Conservation (phyloP, 2,797 vertebrate genomes). For the Poecilia velifera region DNA sequence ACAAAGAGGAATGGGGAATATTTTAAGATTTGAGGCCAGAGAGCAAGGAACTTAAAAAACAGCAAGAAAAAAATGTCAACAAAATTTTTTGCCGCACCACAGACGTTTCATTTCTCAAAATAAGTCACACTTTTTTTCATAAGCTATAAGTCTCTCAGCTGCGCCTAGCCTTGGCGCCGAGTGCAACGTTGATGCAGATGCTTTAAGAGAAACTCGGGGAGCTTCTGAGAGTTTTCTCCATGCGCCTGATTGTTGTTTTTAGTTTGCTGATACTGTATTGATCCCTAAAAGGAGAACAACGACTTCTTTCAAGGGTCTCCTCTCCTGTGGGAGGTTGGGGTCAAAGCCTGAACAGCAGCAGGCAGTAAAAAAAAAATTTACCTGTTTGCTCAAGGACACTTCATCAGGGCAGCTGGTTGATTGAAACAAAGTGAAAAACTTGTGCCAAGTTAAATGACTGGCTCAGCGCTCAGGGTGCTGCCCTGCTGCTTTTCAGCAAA, state of each 20-base stretch:
- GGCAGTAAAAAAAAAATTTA: slow-evolving; percentile 40
- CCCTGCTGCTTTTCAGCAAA: slow-evolving; percentile 22
- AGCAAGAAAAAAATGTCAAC: slow-evolving; percentile 11
- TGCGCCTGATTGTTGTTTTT: slow-evolving; percentile 43
- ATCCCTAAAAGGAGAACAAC: slow-evolving; percentile 53
- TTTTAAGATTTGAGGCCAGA: slow-evolving; percentile 23
- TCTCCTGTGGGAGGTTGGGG: slow-evolving; percentile 38
- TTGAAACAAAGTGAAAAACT: slow-evolving; percentile 19
- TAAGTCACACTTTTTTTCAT: slow-evolving; percentile 8
- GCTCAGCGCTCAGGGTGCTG: slow-evolving; percentile 8
- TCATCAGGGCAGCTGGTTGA: slow-evolving; percentile 23
- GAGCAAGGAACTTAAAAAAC: slow-evolving; percentile 6
- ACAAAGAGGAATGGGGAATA: slow-evolving; percentile 33
- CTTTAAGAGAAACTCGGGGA: slow-evolving; percentile 19
- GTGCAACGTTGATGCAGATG: slow-evolving; percentile 16
- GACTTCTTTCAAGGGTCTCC: slow-evolving; percentile 27
- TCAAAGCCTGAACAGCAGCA: slow-evolving; percentile 37
- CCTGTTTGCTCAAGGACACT: slow-evolving; percentile 65
- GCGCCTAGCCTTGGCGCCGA: slow-evolving; percentile 9
- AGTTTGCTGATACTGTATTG: slow-evolving; percentile 54
- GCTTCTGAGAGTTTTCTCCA: slow-evolving; percentile 27
- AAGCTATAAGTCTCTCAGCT: background rate
- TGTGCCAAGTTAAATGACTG: slow-evolving; percentile 16
- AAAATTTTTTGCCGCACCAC: background rate
- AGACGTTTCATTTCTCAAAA: slow-evolving; percentile 10